Conservation (phyloP, 1,140 invertebrate species). For the Caerostris darwini region DNA sequence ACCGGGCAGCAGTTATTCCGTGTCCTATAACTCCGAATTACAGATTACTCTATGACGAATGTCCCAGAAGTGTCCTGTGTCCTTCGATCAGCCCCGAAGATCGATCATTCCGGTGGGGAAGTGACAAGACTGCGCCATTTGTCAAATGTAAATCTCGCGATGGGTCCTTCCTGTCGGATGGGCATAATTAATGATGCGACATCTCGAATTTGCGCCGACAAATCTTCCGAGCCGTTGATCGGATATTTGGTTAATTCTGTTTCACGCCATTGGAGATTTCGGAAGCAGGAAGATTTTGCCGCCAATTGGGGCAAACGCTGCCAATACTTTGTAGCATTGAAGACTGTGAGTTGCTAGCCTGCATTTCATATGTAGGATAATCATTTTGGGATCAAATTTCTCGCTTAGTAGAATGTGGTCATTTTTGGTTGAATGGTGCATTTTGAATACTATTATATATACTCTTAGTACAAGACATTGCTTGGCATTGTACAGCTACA, state of each 20-base stretch:
- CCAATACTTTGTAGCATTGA: neutral
- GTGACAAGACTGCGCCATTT: neutral
- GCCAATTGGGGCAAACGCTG: neutral
- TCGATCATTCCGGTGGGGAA: neutral
- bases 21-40: neutral
- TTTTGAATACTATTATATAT: too few relatives aligned
- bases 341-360: too few relatives aligned
- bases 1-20: neutral
- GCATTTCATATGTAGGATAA: too few relatives aligned
- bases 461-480: too few relatives aligned
- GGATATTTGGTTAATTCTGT: constrained; percentile 9
- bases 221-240: neutral
- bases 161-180: neutral
- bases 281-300: neutral
- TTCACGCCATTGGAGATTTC: neutral
- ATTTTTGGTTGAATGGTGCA: too few relatives aligned
- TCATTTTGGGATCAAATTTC: too few relatives aligned
- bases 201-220: neutral
- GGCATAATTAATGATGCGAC: constrained; percentile 12
- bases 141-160: constrained; percentile 18
- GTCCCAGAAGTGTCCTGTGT: neutral
- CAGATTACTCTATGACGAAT: constrained; percentile 9
- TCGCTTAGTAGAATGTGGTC: too few relatives aligned
- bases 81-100: neutral
- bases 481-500: too few relatives aligned